phyloP scores from a whole-genome alignment of 2,888 invertebrate genomes.

The Thymelicus lineola region DNA sequence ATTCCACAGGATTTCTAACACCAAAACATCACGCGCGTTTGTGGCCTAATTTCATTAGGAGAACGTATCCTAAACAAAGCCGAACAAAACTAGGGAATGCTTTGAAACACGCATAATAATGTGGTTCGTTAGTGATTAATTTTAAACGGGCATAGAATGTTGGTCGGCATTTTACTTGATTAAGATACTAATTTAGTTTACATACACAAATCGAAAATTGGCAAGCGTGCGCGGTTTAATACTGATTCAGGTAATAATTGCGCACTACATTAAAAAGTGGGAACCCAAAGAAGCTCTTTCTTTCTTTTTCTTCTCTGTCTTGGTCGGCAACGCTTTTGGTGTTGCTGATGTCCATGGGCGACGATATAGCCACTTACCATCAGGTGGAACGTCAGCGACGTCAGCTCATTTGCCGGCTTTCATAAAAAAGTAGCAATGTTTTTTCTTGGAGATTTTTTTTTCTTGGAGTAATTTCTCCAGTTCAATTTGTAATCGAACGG shows the following conservation, averaged over 20 bases:
- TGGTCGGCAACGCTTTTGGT: no score
- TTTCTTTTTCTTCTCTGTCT: no score
- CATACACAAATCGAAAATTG: constrained; percentile 23
- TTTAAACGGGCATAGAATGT: constrained; percentile 24
- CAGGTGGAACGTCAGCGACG: no score
- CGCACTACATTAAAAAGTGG: neutral
- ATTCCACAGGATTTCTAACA: neutral
- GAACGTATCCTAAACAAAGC: constrained; percentile 15
- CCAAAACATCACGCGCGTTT: constrained; percentile 6
- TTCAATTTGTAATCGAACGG: neutral
- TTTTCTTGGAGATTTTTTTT: no score
- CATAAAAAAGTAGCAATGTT: no score
- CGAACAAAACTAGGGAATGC: constrained; percentile 1
- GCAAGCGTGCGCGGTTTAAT: constrained; percentile 14
- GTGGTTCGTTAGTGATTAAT: constrained; percentile 23
- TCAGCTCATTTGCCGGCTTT: no score
- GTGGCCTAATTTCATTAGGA: neutral
- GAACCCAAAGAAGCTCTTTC: no score
- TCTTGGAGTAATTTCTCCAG: no score
- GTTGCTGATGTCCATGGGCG: no score
- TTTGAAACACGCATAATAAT: constrained; percentile 25
- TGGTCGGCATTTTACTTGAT: constrained; percentile 4
- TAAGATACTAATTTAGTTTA: constrained; percentile 27
- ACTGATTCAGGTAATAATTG: constrained; percentile 21
- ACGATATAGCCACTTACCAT: no score